Evolutionary conservation across 2,113 vertebrate species (phyloP).

Genomic region (Poeciliopsis prolifica): DNA sequence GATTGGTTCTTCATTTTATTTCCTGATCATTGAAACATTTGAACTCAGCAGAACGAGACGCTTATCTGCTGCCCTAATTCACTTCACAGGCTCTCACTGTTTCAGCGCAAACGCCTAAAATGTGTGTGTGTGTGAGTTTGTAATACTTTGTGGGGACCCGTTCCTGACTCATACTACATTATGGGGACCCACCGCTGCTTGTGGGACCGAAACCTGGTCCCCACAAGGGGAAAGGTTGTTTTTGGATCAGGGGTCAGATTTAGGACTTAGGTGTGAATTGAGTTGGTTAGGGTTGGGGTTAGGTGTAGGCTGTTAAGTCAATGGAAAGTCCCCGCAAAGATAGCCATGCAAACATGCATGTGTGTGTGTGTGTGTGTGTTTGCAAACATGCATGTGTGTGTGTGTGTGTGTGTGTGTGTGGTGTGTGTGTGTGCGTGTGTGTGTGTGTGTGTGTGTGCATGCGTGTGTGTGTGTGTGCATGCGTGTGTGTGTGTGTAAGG

Average conservation of each 20-base stretch:
- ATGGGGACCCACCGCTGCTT: too few relatives aligned
- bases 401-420: neutral
- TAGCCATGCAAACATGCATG: conserved; percentile 22
- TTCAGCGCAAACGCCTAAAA: conserved; percentile 45
- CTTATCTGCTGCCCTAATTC: conserved; percentile 57
- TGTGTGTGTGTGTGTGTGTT: conserved; percentile 1
- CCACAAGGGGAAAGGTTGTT: too few relatives aligned
- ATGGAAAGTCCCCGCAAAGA: too few relatives aligned
- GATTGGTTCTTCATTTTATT: neutral
- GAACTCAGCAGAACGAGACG: conserved; percentile 29
- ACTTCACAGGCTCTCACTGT: conserved; percentile 51
- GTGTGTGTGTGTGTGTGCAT: neutral
- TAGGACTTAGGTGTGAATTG: too few relatives aligned
- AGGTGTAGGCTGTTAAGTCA: too few relatives aligned
- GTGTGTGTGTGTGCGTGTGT: conserved; percentile 3
- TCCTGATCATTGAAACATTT: conserved; percentile 11
- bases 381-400: conserved; percentile 29
- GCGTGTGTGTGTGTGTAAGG: conserved; percentile 38
- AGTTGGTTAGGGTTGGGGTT: too few relatives aligned
- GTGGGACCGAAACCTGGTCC: too few relatives aligned
- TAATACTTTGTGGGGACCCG: too few relatives aligned
- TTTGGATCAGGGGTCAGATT: too few relatives aligned
- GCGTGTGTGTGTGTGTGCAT: neutral
- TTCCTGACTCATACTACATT: too few relatives aligned
- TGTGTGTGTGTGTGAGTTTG: neutral